A percentile compares a stretch with the other conserved stretches of the same genome.
These are phyloP conservation scores for Pogonomyrmex californicus DNA, from an alignment of 1,140 invertebrate species.

Conservation along the genomic window DNA sequence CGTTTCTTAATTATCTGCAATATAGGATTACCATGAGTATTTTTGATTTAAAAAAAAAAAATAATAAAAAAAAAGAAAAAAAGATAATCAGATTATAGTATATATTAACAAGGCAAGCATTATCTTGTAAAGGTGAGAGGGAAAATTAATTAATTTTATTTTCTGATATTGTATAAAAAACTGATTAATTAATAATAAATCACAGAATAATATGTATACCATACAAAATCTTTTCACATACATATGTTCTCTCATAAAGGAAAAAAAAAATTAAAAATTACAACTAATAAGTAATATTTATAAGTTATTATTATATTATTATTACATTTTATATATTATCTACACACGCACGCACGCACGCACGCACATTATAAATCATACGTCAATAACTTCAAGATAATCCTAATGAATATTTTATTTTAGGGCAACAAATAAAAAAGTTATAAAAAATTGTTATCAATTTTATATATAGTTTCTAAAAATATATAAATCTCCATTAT, in stretches of 20 bases:
- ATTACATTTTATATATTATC: background rate
- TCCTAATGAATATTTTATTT: background rate
- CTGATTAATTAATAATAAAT: background rate
- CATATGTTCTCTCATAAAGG: background rate
- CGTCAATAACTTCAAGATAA: background rate
- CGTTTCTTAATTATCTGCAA: background rate
- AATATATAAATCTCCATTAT: background rate
- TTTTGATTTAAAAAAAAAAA: background rate
- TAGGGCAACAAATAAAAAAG: background rate
- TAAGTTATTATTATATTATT: too few relatives aligned
- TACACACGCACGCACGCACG: too few relatives aligned
- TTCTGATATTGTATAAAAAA: constrained; percentile 2
- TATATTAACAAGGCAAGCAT: background rate
- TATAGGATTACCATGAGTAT: background rate
- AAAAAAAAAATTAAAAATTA: background rate
- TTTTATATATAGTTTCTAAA: background rate
- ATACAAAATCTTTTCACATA: background rate
- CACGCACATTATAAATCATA: background rate
- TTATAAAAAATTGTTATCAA: background rate
- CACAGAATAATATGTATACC: background rate
- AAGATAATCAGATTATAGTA: background rate
- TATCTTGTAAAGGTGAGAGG: background rate
- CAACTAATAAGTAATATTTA: too few relatives aligned
- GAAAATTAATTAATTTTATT: background rate
- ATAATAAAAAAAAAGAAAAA: too few relatives aligned